Base-by-base conservation (phyloP, 2,888 invertebrate species). In the Athripsodes cinereus region DNA sequence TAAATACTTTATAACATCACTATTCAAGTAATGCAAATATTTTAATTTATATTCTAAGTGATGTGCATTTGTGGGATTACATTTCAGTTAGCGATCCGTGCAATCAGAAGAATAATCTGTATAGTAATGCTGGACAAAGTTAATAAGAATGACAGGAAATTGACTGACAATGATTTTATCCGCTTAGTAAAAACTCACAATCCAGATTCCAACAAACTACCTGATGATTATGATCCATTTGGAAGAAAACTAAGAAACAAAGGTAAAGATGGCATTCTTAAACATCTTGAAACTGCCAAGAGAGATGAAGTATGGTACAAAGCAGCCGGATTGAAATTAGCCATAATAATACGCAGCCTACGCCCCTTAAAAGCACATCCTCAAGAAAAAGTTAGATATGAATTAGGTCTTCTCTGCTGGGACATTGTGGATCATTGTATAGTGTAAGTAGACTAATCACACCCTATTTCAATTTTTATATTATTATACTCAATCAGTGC, bases 331-430 rank as follows among this genome's bases (percentile, higher is more conserved):
- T 72, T 75, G 40, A 85, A 84, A 66, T 69, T 87, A 50, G 70
- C 74, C 6, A 60, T 74, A 2, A 72, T 83, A 11, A 76, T 82
- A 1, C 69, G 69, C 31, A 74, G 80, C 53, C 71, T 88, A 13
- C 69, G 74, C 2, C 71, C 72, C 34, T 68, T 89, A 22, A 75
- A 81, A 1, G 75, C 79, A 1, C 84, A 88, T 69, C 74, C 81
- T 1, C 83, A 88, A 64, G 71, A 70, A 52, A 76, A 71, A 69
- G 85, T 91, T 58, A 75, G 89, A 52, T 70, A 70, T 53, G 85
- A 86, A 70, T 74, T 90, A 51, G 81, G 81, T 0, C 70, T 77
- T n/a, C 78, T 81, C 66, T 83, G 84, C 65, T 70, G 74, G 44
- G 70, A 81, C 52, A 67, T 90, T 35, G 69, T 87, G 1, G 70